phyloP scores from a whole-genome alignment of 1,140 invertebrate genomes.

The Cecropterus lyciades region DNA sequence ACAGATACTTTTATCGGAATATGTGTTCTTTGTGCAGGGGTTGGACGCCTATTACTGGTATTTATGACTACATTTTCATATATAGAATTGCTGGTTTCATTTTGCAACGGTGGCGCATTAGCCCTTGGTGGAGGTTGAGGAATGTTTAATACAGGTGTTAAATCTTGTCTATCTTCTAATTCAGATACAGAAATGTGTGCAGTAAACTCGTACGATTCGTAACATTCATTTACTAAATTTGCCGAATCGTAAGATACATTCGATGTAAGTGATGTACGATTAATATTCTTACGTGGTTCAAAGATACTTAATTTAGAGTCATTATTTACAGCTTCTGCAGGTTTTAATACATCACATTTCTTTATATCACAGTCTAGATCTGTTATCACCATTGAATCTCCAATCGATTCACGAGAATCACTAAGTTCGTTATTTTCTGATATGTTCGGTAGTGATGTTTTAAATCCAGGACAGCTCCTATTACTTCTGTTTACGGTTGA shows the following conservation, averaged over 20 bases:
- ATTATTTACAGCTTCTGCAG: slow-evolving; percentile 59
- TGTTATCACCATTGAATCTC: slow-evolving; percentile 47
- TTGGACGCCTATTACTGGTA: slow-evolving; percentile 51
- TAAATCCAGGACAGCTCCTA: slow-evolving; percentile 78
- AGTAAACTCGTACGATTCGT: slow-evolving; percentile 71
- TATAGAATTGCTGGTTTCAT: slow-evolving; percentile 51
- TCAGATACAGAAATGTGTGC: slow-evolving; percentile 28
- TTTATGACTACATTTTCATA: slow-evolving; percentile 68
- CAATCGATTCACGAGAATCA: slow-evolving; percentile 63
- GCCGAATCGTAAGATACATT: slow-evolving; percentile 59
- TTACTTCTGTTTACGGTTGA: slow-evolving; percentile 77
- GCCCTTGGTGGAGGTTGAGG: slow-evolving; percentile 66
- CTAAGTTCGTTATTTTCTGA: slow-evolving; percentile 75
- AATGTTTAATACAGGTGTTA: slow-evolving; percentile 35
- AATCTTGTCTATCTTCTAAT: slow-evolving; percentile 26
- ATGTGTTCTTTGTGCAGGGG: slow-evolving; percentile 66
- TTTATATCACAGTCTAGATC: slow-evolving; percentile 50
- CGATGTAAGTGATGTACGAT: slow-evolving; percentile 54
- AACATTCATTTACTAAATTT: slow-evolving; percentile 72
- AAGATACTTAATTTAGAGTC: slow-evolving; percentile 61
- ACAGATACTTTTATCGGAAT: slow-evolving; percentile 52
- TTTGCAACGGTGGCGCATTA: slow-evolving; percentile 38
- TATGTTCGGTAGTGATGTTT: slow-evolving; percentile 78
- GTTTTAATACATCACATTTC: slow-evolving; percentile 34
- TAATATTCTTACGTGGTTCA: slow-evolving; percentile 58